Conservation (phyloP, 1,140 invertebrate genomes). For the Philopotamus ludificatus region DNA sequence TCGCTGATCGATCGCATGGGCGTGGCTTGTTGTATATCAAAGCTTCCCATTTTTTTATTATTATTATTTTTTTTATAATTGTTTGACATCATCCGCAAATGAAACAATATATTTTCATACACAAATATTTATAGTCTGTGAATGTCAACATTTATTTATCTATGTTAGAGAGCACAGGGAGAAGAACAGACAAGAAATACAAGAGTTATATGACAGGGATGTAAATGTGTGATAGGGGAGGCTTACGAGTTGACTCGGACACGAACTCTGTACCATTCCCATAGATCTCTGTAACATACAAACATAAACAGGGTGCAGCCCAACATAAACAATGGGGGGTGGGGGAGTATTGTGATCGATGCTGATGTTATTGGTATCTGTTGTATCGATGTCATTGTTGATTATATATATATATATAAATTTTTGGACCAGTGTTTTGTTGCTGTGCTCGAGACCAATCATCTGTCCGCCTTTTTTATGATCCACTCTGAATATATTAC, state of each 20-base stretch:
- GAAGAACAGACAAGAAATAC: slow-evolving; percentile 51
- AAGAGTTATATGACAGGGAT: slow-evolving; percentile 48
- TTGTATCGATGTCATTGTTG: background rate
- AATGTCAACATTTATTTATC: background rate
- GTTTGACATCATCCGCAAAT: background rate
- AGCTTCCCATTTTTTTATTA: too few species aligned
- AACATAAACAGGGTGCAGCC: slow-evolving; percentile 51
- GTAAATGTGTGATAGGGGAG: slow-evolving; percentile 36
- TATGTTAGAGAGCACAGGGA: slow-evolving; percentile 44
- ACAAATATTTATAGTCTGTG: background rate
- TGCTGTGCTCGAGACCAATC: background rate
- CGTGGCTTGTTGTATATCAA: too few species aligned
- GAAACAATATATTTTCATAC: too few species aligned
- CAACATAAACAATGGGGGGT: slow-evolving; percentile 38
- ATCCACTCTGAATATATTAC: too few species aligned
- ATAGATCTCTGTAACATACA: slow-evolving; percentile 74
- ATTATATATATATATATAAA: too few species aligned
- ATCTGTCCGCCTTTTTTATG: background rate
- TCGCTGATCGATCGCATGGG: too few species aligned
- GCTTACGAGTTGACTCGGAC: slow-evolving; percentile 74
- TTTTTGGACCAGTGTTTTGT: background rate
- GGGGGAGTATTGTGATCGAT: slow-evolving; percentile 11
- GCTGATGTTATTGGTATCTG: slow-evolving; percentile 1
- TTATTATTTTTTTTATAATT: too few species aligned
- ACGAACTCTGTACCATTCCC: slow-evolving; percentile 73